Base-by-base conservation (phyloP, 2,797 vertebrate genomes). In the Fundulus diaphanus region DNA sequence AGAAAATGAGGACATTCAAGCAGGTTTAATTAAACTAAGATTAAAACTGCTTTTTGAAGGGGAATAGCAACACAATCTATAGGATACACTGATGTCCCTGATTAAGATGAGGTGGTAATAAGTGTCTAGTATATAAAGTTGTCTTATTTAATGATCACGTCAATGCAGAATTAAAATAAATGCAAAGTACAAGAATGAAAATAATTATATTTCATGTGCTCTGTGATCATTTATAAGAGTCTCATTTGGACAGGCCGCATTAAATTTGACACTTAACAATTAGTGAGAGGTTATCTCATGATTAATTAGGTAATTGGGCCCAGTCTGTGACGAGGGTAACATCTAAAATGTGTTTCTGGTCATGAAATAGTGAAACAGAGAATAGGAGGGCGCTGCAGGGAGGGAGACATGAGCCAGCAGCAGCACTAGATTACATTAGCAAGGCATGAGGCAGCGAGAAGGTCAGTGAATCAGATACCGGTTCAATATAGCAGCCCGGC, bases 381-480 rank as follows among this genome's bases (percentile, higher is more conserved):
- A 46, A 42, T 57, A 77, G 68, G 75, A 79, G 84, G 59, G 63
- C 85, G 82, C 82, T 73, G 80, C 73, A 59, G 85, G 78, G 81
- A 77, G 73, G 84, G 83, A 82, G 84, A 81, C 91, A 83, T 88
- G 89, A 93, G 89, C 88, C 90, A 93, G 90, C 87, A 90, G 87
- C 88, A 72, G 82, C 87, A 88, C 88, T 92, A 95, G 94, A 96
- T 96, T 96, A 95, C 95, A 96, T 96, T 96, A 95, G 94, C 95
- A 96, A 96, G 95, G 95, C 95, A 96, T 96, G 95, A 95, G 94
- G 90, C 85, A 85, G 84, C 87, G 77, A 90, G 93, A 94, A 95
- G 94, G 94, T 95, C 93, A 96, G 91, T 89, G 93, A 94, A 94
- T 95, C 92, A 94, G 92, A 95, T 92, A 92, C 70, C 48, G 68